Evolutionary conservation across 1,140 invertebrate genomes (phyloP), one percentile per base, ranked within the genome.

Genomic region (Drosophila pandora): DNA sequence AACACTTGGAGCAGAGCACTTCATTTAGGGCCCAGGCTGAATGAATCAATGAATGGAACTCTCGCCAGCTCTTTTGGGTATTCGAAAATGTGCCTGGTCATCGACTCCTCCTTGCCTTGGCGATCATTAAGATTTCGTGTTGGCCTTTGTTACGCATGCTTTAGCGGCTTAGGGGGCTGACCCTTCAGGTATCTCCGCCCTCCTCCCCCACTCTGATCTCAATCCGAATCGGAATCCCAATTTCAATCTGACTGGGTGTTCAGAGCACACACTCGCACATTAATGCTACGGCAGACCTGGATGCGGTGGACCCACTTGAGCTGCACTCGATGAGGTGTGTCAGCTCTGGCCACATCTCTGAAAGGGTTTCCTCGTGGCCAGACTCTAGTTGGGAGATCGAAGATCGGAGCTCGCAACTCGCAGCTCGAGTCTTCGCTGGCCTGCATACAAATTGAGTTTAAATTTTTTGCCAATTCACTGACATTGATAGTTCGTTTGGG

Each of bases 401-500:
- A 34, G 32, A 2, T 9, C 32, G 32, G 2, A 34, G 32, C 2
- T 10, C 32, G 32, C 25, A 28, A 2, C 25, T 8, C 30, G 32
- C 25, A 28, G 25, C 25, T 8, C 30, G 32, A 30, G 45, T 22
- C 62, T 65, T 59, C 32, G 63, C 63, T 70, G 77, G 81, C 76
- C 76, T 90, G 87, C 87, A 90, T 90, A 90, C 84, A 88, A 88
- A 89, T 90, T 90, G 87, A 90, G 87, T 87, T 90, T 82, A 90
- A 82, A 88, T 88, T 90, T 90, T 90, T 87, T 90, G 87, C 87
- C 87, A 90, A 90, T 90, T 90, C 87, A 90, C 88, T 90, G 79
- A 90, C 87, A 90, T 90, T 90, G 87, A 90, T 90, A 90, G 87
- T 87, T 90, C 87, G 87, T 90, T 90, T 90, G 87, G 82, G 87